Base-by-base conservation (phyloP, 2,113 vertebrate genomes). In the Accipiter cooperii region DNA sequence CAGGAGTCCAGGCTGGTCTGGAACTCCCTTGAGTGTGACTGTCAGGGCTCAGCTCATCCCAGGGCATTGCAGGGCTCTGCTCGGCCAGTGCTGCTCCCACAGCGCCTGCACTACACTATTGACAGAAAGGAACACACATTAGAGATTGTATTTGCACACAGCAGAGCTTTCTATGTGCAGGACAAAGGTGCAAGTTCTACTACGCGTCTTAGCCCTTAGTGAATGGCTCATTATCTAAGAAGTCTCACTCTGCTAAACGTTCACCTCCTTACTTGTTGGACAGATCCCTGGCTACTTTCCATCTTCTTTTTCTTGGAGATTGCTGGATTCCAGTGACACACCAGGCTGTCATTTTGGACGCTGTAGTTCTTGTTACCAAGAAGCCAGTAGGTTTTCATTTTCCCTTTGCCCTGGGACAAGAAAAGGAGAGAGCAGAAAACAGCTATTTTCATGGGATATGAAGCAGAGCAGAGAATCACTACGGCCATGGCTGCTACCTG, bases 331-430 rank as follows among this genome's bases (percentile, higher is more conserved):
- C 99, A 99, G 97, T 99, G 98, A 25, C 99, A 99, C 54, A 99
- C 99, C 94, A 99, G 97, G 80, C 99, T 99, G 98, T 99, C 98
- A 4, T 99, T 99, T 96, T 99, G 99, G 51, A 99, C 97, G 3
- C 99, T 98, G 97, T 99, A 99, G 97, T 99, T 99, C 96, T 99
- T 99, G 93, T 99, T 98, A 44, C 99, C 99, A 11, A 99, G 78
- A 44, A 99, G 97, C 99, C 99, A 99, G 81, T 99, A 99, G 5
- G 99, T 99, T 96, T 98, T 98, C 99, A 99, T 99, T 94, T 98
- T 98, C 17, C 99, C 99, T 98, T 99, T 99, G 54, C 99, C 99
- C 98, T 99, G 95, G 36, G 34, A 42, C 9, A 47, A 57, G 65
- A 86, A 87, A 51, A 69, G 40, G 33, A 93, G 51, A 74, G 42